These are phyloP conservation scores for Augochlora pura DNA, from an alignment of 1,140 invertebrate genomes.

Conservation along the genomic window DNA sequence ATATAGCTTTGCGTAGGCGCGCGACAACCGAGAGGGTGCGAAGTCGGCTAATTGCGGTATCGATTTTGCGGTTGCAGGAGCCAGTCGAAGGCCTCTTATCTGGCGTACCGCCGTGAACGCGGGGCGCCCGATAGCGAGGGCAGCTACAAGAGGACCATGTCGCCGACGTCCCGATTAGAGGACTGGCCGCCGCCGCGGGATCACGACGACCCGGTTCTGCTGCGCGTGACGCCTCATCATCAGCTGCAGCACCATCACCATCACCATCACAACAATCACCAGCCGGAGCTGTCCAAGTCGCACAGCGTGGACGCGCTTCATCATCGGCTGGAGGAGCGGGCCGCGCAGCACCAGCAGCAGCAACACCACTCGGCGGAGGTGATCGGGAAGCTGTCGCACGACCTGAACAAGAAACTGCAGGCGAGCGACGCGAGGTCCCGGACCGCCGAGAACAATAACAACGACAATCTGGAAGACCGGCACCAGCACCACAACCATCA, in stretches of 20 bases:
- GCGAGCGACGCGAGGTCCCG: constrained; percentile 63
- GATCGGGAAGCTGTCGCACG: constrained; percentile 66
- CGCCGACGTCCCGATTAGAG: constrained; percentile 83
- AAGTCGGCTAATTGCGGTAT: neutral
- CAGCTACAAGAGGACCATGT: constrained; percentile 88
- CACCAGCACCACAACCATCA: constrained; percentile 53
- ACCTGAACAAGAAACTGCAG: constrained; percentile 77
- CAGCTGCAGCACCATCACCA: constrained; percentile 60
- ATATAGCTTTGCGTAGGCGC: too few species aligned
- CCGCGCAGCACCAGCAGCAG: neutral
- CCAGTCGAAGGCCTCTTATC: constrained; percentile 89
- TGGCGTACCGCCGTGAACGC: constrained; percentile 85
- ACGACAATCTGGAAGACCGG: constrained; percentile 71
- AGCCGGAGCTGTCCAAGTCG: constrained; percentile 65
- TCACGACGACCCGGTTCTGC: constrained; percentile 72
- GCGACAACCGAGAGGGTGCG: too few species aligned
- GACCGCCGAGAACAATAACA: constrained; percentile 65
- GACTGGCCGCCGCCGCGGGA: constrained; percentile 72
- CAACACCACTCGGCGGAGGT: constrained; percentile 64
- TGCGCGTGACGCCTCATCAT: constrained; percentile 72
- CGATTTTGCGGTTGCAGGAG: constrained; percentile 82
- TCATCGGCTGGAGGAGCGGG: constrained; percentile 65
- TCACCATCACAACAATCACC: constrained; percentile 61
- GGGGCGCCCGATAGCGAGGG: constrained; percentile 86
- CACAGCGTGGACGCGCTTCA: constrained; percentile 74